Base-by-base conservation (phyloP, 2,797 vertebrate species). In the Cheirogaleus major region DNA sequence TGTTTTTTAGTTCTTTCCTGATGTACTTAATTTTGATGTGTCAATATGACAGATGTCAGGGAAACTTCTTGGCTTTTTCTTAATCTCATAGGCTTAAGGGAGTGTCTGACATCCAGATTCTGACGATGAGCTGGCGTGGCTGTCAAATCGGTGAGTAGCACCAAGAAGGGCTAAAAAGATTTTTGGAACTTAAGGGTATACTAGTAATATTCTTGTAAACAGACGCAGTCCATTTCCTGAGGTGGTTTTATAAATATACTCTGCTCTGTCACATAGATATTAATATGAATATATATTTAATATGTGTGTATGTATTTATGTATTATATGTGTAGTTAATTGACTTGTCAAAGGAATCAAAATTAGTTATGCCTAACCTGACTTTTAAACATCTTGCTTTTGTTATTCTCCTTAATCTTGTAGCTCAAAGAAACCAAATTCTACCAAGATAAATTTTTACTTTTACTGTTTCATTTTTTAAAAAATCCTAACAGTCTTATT, bases 31-130 rank as follows among this genome's bases (percentile, higher is more conserved):
- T 82, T 82, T 85, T 80, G n/a, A 25, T 9, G 18, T 88, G 82
- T 92, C 78, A 88, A 1, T 79, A 52, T 96, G 84, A 88, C 83
- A 92, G 65, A 85, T 92, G n/a, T 91, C 67, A 86, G 41, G 27
- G 35, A 91, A 91, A 79, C 41, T 38, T 85, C 38, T 85, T 88
- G 38, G 55, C 10, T 79, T 95, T 35, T 93, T 89, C 50, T 95
- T 95, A 92, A 95, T 90, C 61, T 76, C 50, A 85, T 82, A 88
- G 87, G 3, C 22, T 80, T 78, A 85, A 67, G 70, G 20, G 23
- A 23, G 0, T 80, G 7, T 63, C n/a, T 89, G 75, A 70, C 55
- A 94, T 55, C 72, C 30, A 73, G 38, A 76, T 85, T 90, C 67
- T 81, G 45, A 4, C 6, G 38, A 85, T 48, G 15, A 78, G 52